Percentiles rank a stretch among this genome's conserved stretches.
These are phyloP conservation scores for Scaptomyza flava DNA, from an alignment of 2,888 invertebrate genomes.

Conservation along the genomic window DNA sequence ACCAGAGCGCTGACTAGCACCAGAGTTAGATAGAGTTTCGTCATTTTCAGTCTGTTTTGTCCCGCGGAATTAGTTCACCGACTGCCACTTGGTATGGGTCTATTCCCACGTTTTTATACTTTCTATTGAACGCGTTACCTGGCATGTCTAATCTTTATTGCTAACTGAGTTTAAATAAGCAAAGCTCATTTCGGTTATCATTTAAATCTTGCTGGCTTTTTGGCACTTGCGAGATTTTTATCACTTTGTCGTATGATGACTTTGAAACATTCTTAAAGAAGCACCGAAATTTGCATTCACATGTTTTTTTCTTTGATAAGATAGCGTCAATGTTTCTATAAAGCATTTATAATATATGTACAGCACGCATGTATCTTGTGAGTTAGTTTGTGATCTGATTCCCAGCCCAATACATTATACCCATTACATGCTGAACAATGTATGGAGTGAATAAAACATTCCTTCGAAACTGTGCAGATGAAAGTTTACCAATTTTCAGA, in stretches of 20 bases:
- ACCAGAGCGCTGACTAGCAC: slow-evolving; percentile 24
- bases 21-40: slow-evolving; percentile 8
- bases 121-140: background rate
- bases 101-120: slow-evolving; percentile 39
- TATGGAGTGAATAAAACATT: too few relatives aligned
- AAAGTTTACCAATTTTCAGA: too few relatives aligned
- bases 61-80: slow-evolving; percentile 5
- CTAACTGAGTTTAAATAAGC: slow-evolving; percentile 7
- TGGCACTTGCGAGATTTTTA: slow-evolving; percentile 18
- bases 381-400: too few relatives aligned
- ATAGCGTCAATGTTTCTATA: background rate
- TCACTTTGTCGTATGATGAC: background rate
- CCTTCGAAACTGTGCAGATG: too few relatives aligned
- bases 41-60: slow-evolving; percentile 25
- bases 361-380: too few relatives aligned
- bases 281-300: background rate
- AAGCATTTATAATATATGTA: too few relatives aligned
- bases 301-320: background rate
- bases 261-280: slow-evolving; percentile 9
- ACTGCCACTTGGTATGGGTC: slow-evolving; percentile 17
- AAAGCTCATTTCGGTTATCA: slow-evolving; percentile 33
- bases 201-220: slow-evolving; percentile 28
- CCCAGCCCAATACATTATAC: too few relatives aligned
- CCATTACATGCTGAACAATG: too few relatives aligned
- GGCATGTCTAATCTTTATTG: slow-evolving; percentile 36